Base-by-base conservation (phyloP, 2,888 invertebrate species). In the Drosophila birchii region DNA sequence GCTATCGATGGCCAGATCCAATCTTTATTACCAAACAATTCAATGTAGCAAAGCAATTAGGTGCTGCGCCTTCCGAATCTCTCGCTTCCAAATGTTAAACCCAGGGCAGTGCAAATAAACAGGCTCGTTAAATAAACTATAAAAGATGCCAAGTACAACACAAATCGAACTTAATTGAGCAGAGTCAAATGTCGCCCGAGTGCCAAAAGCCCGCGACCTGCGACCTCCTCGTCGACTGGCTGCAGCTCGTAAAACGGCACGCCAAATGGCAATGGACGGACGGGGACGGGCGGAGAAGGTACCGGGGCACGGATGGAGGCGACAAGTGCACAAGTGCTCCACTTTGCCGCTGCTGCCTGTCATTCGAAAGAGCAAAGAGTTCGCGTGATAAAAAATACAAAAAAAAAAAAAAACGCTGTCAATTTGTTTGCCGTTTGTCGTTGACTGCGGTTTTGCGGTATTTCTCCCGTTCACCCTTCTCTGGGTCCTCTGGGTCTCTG, bases 151-250 rank as follows among this genome's bases (percentile, higher is more conserved):
- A 73, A 73, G 64, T 64, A 74, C 54, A 74, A 49, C 57, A 76
- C 80, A 88, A 88, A 84, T 84, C 84, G 88, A 84, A 88, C 84
- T 78, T 80, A 84, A 88, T 84, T 84, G 84, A 77, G 74, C 64
- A 69, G 62, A 88, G 87, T 83, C 88, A 88, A 88, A 86, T 77
- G 88, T 80, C 88, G 75, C 63, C 47, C 69, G 66, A 78, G 71
- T 75, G 80, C 56, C 80, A 78, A 70, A 74, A 73, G 83, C 58
- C 61, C 54, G 43, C 58, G 73, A 73, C 63, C 75, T 63, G 51
- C 60, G 26, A 36, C 49, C 29, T 43, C 23, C 26, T 26, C 38
- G 38, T 16, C 36, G 38, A 54, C 20, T 23, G 7, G 47, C 29
- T 47, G 47, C 47, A 47, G 47, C 29, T 61, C 34, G 32, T 44